Evolutionary conservation across 1,140 invertebrate species (phyloP).

Genomic region (Pygmarrhopalites habei): DNA sequence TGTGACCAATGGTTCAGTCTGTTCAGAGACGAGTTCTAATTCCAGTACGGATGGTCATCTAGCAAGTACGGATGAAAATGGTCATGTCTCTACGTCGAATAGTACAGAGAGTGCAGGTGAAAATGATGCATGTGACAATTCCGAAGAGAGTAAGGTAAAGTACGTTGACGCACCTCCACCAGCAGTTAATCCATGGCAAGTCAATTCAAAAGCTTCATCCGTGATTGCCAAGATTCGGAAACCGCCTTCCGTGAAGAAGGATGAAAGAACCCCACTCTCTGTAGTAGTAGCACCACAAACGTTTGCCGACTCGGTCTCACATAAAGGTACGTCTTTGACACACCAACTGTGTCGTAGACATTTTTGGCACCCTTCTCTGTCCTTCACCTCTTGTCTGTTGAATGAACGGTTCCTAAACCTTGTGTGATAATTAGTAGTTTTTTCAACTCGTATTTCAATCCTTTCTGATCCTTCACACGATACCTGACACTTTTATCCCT

Average conservation of each 20-base stretch:
- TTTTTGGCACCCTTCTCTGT: neutral
- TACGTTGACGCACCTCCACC: conserved; percentile 26
- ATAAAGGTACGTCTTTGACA: neutral
- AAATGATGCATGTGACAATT: conserved; percentile 8
- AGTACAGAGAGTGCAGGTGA: conserved; percentile 14
- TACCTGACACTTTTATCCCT: no score
- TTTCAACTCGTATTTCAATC: no score
- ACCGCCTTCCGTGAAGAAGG: neutral
- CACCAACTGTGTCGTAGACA: neutral
- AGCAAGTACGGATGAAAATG: conserved; percentile 14
- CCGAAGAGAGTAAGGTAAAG: conserved; percentile 5
- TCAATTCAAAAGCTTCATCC: conserved; percentile 29
- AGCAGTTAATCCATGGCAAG: conserved; percentile 32
- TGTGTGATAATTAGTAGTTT: no score
- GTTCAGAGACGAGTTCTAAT: conserved; percentile 24
- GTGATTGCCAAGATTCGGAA: conserved; percentile 29
- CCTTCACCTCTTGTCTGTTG: neutral
- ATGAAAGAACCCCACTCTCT: neutral
- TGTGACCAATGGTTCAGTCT: conserved; percentile 7
- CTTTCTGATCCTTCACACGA: no score
- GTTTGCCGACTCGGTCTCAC: neutral
- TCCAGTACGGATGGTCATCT: conserved; percentile 15
- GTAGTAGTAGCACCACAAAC: neutral
- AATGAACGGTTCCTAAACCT: no score
- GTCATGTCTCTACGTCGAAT: neutral